Conservation (phyloP, 2,888 invertebrate genomes). For the Athripsodes cinereus region DNA sequence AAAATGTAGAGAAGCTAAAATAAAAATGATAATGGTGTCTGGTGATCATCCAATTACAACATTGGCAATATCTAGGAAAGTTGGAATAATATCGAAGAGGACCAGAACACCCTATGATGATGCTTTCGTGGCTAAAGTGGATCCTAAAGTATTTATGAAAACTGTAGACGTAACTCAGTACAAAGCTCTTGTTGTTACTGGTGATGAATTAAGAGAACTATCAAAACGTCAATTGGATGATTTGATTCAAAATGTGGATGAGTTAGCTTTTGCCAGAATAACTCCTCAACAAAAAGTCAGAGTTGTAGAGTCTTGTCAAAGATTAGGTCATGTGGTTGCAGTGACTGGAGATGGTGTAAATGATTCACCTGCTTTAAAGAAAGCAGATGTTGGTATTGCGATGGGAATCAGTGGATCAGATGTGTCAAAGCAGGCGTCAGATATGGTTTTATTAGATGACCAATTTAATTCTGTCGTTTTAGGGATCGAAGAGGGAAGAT, state of each 20-base stretch:
- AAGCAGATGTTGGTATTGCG: conserved; percentile 76
- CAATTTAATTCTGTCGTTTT: conserved; percentile 84
- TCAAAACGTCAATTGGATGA: conserved; percentile 48
- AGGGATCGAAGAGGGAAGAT: conserved; percentile 74
- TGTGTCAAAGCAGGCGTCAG: conserved; percentile 82
- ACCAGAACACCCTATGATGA: conserved; percentile 61
- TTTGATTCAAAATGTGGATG: conserved; percentile 53
- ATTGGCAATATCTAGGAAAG: conserved; percentile 62
- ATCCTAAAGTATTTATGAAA: conserved; percentile 30
- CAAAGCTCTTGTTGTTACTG: conserved; percentile 41
- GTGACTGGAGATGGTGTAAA: conserved; percentile 89
- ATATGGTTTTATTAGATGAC: conserved; percentile 85
- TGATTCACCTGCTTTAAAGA: conserved; percentile 80
- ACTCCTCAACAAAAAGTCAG: conserved; percentile 63
- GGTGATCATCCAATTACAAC: conserved; percentile 72
- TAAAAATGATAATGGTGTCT: conserved; percentile 67
- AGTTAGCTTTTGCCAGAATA: conserved; percentile 71
- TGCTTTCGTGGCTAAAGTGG: conserved; percentile 55
- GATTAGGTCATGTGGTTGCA: conserved; percentile 72
- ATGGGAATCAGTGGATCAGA: conserved; percentile 77
- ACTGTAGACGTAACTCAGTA: conserved; percentile 48
- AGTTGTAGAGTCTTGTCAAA: conserved; percentile 74
- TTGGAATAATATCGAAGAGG: conserved; percentile 57
- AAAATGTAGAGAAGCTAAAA: conserved; percentile 63
- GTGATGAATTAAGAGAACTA: conserved; percentile 55